Base-by-base conservation (phyloP, 2,888 invertebrate genomes). In the Amblyjoppa fuscipennis region DNA sequence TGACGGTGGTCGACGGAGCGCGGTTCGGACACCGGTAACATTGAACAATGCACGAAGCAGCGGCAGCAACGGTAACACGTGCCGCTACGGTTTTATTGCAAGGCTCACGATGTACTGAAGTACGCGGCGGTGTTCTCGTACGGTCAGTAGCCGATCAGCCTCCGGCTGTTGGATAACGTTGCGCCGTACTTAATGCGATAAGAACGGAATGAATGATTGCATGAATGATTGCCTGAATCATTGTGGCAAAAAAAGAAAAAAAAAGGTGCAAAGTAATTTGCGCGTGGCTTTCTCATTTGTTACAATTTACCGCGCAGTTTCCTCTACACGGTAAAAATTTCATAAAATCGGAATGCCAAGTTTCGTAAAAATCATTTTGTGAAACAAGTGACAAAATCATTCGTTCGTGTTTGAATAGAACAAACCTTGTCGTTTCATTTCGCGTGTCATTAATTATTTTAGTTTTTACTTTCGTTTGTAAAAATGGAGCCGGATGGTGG, bases 1-100 rank as follows among this genome's bases (percentile, higher is more conserved):
- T 2, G 45, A 34, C 16, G 13, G 51, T 20, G 16, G 11, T 34
- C 41, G 31, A 45, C 49, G 49, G 20, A 53, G 25, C 20, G 25
- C 45, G 7, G 45, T 31, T 5, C 34, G 53, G 66, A 66, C 45
- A 66, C 34, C 25, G 64, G 66, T 76, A 66, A 53, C 51, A 38
- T 66, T 16, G 51, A 51, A 76, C 76, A 53, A 64, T 6, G 53
- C 64, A n/a, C 28, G 28, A 59, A 25, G 51, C 20, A 53, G 16
- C 38, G 20, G 38, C 41, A 68, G 38, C 75, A 51, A 20, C 49
- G 4, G 51, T 49, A 61, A 79, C 78, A 70, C 78, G 78, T 79
- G 61, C 49, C 70, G 49, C 59, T 79, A 61, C 78, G 49, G 78
- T 71, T 79, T 79, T 79, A 70, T 61, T 71, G 70, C 70, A 61